Conservation (phyloP, 1,140 invertebrate species). For the Micrasema minimum region DNA sequence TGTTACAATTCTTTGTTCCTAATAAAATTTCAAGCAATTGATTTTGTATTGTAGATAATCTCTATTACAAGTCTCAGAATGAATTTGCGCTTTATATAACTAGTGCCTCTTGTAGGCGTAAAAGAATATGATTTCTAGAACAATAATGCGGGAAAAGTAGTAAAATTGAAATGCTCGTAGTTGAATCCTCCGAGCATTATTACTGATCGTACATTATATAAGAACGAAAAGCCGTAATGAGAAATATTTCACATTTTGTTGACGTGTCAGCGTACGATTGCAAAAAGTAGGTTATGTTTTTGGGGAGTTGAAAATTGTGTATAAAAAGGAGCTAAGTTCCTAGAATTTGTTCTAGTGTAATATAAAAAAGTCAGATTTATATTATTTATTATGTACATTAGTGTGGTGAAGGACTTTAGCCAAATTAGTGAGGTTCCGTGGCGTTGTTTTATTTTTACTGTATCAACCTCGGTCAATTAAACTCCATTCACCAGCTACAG, state of each 20-base stretch:
- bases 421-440: conserved; percentile 6
- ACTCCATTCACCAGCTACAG: not conserved
- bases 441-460: not conserved
- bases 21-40: too few species aligned
- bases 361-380: conserved; percentile 35
- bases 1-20: too few species aligned
- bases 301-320: conserved; percentile 12
- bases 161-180: not conserved
- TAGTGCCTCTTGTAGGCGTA: too few species aligned
- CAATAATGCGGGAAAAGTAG: not conserved
- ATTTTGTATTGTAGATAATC: too few species aligned
- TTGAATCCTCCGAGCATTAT: not conserved
- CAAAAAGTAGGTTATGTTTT: not conserved
- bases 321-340: conserved; percentile 25
- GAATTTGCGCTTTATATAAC: too few species aligned
- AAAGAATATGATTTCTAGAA: too few species aligned
- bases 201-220: not conserved
- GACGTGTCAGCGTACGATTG: not conserved
- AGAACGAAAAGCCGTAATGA: not conserved
- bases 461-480: not conserved
- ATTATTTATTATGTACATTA: conserved; percentile 3
- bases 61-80: too few species aligned
- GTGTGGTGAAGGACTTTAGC: conserved; percentile 6
- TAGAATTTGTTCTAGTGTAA: conserved; percentile 29
- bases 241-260: not conserved